Conservation (phyloP, 2,113 vertebrate genomes). For the Mus pahari region DNA sequence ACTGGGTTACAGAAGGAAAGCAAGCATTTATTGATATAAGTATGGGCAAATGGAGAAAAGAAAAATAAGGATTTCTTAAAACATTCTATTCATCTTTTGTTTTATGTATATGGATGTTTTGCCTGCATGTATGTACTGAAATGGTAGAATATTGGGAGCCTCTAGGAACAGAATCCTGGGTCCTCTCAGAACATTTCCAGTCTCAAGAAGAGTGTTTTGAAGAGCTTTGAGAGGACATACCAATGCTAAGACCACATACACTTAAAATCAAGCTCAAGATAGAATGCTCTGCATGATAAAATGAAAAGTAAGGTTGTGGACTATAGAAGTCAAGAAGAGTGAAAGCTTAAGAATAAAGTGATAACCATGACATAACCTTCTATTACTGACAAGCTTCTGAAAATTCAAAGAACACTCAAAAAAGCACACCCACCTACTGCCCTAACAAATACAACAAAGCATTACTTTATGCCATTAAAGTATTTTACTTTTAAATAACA, state of each 20-base stretch:
- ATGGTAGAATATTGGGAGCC: neutral
- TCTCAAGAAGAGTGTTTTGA: neutral
- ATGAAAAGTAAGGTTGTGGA: neutral
- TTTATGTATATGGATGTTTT: neutral
- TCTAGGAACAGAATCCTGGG: too few relatives aligned
- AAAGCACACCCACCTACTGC: neutral
- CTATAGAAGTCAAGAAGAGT: neutral
- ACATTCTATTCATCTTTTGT: neutral
- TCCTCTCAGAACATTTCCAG: neutral
- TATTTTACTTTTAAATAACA: constrained; percentile 14
- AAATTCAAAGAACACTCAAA: neutral
- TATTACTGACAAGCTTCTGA: neutral
- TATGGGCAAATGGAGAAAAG: neutral
- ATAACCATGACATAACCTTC: neutral
- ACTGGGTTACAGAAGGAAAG: neutral
- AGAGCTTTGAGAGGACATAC: neutral
- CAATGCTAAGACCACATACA: neutral
- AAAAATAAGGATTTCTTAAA: neutral
- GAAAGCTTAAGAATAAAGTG: neutral
- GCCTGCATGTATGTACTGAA: too few relatives aligned
- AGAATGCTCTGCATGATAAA: neutral
- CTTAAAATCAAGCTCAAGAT: neutral
- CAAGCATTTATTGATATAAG: neutral
- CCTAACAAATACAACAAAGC: neutral
- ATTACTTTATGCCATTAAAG: neutral